A percentile compares a stretch with the other conserved stretches of the same genome.
phyloP scores from a whole-genome alignment of 2,113 vertebrate genomes.

The western clawed frog (Xenopus tropicalis) region DNA sequence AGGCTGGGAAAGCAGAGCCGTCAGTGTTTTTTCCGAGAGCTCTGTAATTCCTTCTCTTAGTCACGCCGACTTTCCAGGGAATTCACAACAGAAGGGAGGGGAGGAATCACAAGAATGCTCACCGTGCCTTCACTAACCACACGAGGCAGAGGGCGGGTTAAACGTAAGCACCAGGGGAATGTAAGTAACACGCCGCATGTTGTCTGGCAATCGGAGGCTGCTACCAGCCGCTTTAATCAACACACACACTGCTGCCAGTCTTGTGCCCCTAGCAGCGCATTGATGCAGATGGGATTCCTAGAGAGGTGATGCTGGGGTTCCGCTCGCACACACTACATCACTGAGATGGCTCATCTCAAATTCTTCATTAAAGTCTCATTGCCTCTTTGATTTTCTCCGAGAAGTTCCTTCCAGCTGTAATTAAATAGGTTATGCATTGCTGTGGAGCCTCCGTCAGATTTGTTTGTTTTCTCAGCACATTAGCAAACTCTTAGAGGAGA shows the following conservation, averaged over 20 bases:
- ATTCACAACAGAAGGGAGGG: slow-evolving; percentile 11
- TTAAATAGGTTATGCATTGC: background rate
- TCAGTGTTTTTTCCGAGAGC: background rate
- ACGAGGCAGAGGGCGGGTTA: background rate
- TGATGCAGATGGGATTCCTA: background rate
- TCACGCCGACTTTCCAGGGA: slow-evolving; percentile 36
- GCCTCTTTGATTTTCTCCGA: background rate
- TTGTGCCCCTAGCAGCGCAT: background rate
- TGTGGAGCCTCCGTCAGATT: background rate
- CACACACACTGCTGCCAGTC: background rate
- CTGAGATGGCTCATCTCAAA: background rate
- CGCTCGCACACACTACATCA: background rate
- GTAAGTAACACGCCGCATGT: background rate
- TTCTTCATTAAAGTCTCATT: slow-evolving; percentile 1
- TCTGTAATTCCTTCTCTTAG: slow-evolving; percentile 14
- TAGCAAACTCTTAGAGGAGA: no score
- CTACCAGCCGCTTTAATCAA: background rate
- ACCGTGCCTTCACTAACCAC: background rate
- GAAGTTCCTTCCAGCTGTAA: background rate
- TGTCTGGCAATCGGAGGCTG: background rate
- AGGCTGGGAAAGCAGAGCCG: no score
- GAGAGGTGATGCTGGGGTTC: background rate
- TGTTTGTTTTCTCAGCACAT: no score
- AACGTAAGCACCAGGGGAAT: background rate
- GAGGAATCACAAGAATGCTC: background rate